phyloP scores from a whole-genome alignment of 2,113 vertebrate species.

The Cochlearius cochlearius region DNA sequence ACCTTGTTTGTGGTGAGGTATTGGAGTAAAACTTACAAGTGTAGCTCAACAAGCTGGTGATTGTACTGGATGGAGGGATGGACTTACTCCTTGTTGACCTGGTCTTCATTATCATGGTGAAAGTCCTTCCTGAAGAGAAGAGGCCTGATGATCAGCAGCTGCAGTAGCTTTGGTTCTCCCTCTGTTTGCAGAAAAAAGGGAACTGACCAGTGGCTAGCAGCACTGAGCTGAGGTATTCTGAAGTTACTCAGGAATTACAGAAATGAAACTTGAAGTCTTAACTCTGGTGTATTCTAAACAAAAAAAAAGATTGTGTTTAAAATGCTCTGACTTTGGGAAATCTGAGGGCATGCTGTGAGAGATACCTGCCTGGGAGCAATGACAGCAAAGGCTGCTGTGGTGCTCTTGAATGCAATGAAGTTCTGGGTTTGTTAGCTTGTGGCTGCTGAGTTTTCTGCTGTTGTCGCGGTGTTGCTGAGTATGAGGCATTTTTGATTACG shows the following conservation, averaged over 20 bases:
- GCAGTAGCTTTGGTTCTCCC: background rate
- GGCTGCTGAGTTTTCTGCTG: background rate
- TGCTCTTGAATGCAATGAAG: background rate
- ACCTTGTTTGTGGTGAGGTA: background rate
- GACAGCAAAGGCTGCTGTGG: background rate
- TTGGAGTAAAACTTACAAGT: background rate
- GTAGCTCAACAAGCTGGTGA: background rate
- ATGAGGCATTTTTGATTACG: background rate
- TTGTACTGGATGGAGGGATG: accelerated
- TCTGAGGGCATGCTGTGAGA: background rate
- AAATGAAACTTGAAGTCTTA: background rate
- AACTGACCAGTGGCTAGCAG: background rate
- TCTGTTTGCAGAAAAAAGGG: background rate
- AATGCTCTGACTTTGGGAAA: background rate
- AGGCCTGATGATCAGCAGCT: accelerated
- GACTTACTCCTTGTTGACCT: background rate
- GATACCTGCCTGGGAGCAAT: background rate
- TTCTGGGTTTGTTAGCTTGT: background rate
- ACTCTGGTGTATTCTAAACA: background rate
- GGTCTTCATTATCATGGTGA: background rate
- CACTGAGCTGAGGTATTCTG: background rate
- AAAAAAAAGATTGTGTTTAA: background rate
- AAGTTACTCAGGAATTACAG: background rate
- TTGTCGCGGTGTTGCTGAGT: background rate
- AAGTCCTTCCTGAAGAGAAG: background rate